These are phyloP conservation scores for Aphidoletes aphidimyza DNA, from an alignment of 2,888 invertebrate genomes.

Conservation along the genomic window DNA sequence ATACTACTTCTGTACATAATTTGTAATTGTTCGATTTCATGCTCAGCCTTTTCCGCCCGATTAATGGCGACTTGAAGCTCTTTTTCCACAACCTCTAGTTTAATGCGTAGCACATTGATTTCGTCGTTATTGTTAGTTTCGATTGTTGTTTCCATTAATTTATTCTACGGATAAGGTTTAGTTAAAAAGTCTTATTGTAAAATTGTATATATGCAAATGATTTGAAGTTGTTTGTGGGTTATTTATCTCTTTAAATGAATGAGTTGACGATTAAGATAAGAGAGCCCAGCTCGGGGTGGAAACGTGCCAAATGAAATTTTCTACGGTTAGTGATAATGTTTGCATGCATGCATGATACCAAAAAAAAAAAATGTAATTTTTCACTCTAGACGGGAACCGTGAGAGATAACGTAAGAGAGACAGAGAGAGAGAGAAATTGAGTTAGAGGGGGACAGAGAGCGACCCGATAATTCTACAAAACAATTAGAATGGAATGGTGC, in stretches of 20 bases:
- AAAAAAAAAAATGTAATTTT: not conserved
- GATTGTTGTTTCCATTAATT: slow-evolving; percentile 69
- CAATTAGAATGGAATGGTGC: too few relatives aligned
- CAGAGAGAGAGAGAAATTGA: too few relatives aligned
- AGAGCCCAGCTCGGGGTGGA: not conserved
- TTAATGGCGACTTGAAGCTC: slow-evolving; percentile 68
- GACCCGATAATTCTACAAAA: too few relatives aligned
- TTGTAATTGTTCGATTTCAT: slow-evolving; percentile 62
- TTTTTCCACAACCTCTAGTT: slow-evolving; percentile 69
- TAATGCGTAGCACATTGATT: slow-evolving; percentile 70
- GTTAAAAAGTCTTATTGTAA: slow-evolving; percentile 7
- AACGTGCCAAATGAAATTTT: slow-evolving; percentile 16
- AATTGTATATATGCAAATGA: slow-evolving; percentile 36
- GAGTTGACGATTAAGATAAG: too few relatives aligned
- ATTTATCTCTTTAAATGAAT: too few relatives aligned
- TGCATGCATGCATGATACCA: not conserved
- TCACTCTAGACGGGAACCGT: too few relatives aligned
- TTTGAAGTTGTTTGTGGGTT: not conserved
- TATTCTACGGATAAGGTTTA: slow-evolving; percentile 64
- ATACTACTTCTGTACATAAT: slow-evolving; percentile 21
- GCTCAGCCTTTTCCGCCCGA: slow-evolving; percentile 69
- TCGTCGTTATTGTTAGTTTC: slow-evolving; percentile 68
- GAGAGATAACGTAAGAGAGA: too few relatives aligned
- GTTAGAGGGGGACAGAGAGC: too few relatives aligned
- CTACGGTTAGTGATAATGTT: slow-evolving; percentile 38